phyloP scores from a whole-genome alignment of 2,888 invertebrate genomes.

The Punctoribates punctum region DNA sequence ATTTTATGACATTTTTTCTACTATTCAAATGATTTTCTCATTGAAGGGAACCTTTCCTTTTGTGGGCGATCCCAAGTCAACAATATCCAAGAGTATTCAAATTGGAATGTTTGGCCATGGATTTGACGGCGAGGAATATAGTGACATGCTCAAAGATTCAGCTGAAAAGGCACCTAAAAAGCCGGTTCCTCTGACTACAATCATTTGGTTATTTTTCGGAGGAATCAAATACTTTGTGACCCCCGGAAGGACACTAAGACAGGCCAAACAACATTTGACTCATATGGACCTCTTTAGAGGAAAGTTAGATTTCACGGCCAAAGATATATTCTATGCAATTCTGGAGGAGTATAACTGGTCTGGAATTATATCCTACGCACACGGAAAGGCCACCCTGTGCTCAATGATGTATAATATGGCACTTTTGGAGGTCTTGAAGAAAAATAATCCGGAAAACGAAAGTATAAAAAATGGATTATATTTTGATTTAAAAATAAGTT shows the following conservation, averaged over 20 bases:
- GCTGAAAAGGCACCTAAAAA: background rate
- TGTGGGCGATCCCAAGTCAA: background rate
- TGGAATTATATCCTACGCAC: background rate
- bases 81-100: background rate
- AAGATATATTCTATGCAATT: background rate
- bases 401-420: slow-evolving; percentile 4
- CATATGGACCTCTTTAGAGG: background rate
- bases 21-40: background rate
- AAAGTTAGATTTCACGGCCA: background rate
- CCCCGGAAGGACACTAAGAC: background rate
- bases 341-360: background rate
- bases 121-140: background rate
- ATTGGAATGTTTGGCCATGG: background rate
- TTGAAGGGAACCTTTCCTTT: background rate
- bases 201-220: background rate
- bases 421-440: slow-evolving; percentile 11
- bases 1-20: too few relatives aligned
- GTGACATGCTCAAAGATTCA: background rate
- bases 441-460: background rate
- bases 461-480: too few relatives aligned
- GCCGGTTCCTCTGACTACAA: background rate
- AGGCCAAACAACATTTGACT: background rate
- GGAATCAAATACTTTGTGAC: background rate
- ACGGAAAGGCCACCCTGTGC: background rate
- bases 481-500: too few relatives aligned